Evolutionary conservation across 2,888 invertebrate genomes (phyloP).

Genomic region (Sinodicranocentrus sp.): DNA sequence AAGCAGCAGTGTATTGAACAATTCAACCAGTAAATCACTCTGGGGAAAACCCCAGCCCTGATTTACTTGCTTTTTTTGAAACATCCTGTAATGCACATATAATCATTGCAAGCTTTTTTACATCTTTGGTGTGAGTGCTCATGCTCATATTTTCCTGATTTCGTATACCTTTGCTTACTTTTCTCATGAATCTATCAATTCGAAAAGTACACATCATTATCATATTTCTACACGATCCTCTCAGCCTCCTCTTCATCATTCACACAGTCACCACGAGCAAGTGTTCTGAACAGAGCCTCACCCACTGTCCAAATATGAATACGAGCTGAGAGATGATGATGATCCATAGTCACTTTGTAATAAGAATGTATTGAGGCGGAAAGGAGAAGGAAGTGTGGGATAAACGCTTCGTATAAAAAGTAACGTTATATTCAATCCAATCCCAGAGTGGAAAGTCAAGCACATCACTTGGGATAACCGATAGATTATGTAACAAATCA

Average conservation of each 20-base stretch:
- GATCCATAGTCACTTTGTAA: too few relatives aligned
- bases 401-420: not conserved
- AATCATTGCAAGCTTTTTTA: not conserved
- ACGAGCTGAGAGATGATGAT: conserved; percentile 2
- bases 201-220: conserved; percentile 21
- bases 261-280: conserved; percentile 10
- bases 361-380: not conserved
- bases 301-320: conserved; percentile 47
- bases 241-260: not conserved
- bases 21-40: conserved; percentile 55
- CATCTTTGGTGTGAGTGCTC: too few relatives aligned
- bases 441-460: not conserved
- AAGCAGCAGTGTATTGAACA: too few relatives aligned
- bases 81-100: conserved; percentile 8
- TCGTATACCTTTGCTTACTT: not conserved
- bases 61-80: conserved; percentile 25
- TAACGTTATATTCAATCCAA: too few relatives aligned
- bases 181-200: conserved; percentile 20
- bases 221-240: not conserved
- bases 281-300: conserved; percentile 30
- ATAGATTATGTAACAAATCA: conserved; percentile 17
- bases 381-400: not conserved
- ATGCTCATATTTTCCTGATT: conserved; percentile 4
- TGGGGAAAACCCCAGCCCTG: conserved; percentile 26
- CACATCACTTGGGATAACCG: not conserved